These are phyloP conservation scores for Anhinga anhinga DNA, from an alignment of 2,113 vertebrate species.

Conservation along the genomic window DNA sequence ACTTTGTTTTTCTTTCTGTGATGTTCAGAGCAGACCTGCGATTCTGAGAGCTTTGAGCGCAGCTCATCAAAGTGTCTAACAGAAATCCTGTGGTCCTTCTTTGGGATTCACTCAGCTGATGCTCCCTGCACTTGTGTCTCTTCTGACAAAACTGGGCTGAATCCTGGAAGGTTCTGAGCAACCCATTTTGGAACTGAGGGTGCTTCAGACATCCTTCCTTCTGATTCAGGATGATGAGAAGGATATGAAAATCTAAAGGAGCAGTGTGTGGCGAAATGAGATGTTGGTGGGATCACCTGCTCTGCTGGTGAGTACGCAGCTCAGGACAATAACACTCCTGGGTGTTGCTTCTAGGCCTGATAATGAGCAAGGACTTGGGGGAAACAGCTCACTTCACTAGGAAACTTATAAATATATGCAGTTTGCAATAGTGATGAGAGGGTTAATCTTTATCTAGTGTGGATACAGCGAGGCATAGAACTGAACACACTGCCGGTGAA, in stretches of 20 bases:
- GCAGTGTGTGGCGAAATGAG: background rate
- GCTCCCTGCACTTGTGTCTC: background rate
- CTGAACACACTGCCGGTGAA: background rate
- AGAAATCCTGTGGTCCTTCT: background rate
- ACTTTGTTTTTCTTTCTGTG: background rate
- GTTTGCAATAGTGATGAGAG: background rate
- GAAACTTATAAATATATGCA: background rate
- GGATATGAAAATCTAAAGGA: background rate
- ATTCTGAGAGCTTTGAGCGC: background rate
- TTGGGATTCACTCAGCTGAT: background rate
- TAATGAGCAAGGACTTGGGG: background rate
- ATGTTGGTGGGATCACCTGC: background rate
- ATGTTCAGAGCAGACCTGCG: background rate
- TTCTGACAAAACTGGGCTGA: background rate
- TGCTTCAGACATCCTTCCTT: background rate
- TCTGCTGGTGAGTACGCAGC: background rate
- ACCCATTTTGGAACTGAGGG: background rate
- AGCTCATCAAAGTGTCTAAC: background rate
- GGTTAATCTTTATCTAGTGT: background rate
- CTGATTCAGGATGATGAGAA: background rate
- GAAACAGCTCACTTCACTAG: background rate
- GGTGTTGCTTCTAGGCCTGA: background rate
- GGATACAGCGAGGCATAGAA: background rate
- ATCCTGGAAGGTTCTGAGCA: background rate
- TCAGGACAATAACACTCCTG: accelerated